These are phyloP conservation scores for Gorsachius magnificus DNA, from an alignment of 2,797 vertebrate species.

Conservation along the genomic window DNA sequence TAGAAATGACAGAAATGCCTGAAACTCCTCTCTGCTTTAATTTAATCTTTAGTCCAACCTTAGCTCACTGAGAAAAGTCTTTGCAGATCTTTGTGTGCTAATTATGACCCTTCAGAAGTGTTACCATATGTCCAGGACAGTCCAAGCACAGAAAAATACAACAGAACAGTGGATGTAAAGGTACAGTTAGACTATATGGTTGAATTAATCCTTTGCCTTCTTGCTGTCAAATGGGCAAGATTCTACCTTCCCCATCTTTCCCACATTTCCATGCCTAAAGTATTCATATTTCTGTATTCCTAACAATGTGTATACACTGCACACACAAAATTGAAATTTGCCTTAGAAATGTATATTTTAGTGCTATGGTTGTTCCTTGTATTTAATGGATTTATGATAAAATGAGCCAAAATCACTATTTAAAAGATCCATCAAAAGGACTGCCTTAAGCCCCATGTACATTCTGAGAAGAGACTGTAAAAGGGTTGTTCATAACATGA, in stretches of 20 bases:
- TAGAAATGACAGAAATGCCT: neutral
- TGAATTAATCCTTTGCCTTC: neutral
- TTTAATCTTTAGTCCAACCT: neutral
- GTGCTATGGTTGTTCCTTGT: neutral
- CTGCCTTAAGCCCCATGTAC: neutral
- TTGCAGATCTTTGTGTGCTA: neutral
- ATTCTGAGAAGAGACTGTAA: neutral
- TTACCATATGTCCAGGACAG: neutral
- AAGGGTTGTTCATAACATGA: neutral
- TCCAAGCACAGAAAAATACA: neutral
- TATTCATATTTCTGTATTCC: neutral
- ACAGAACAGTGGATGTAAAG: neutral
- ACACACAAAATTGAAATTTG: neutral
- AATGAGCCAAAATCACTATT: neutral
- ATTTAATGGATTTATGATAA: neutral
- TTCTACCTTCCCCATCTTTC: neutral
- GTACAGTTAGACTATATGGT: neutral
- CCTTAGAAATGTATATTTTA: neutral
- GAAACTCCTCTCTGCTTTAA: neutral
- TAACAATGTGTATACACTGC: neutral
- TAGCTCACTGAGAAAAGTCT: neutral
- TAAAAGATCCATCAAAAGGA: neutral
- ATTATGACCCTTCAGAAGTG: neutral
- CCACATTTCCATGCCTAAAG: neutral
- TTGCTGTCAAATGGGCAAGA: neutral